Evolutionary conservation across 2,797 vertebrate species (phyloP).

Genomic region (Poecilia velifera): DNA sequence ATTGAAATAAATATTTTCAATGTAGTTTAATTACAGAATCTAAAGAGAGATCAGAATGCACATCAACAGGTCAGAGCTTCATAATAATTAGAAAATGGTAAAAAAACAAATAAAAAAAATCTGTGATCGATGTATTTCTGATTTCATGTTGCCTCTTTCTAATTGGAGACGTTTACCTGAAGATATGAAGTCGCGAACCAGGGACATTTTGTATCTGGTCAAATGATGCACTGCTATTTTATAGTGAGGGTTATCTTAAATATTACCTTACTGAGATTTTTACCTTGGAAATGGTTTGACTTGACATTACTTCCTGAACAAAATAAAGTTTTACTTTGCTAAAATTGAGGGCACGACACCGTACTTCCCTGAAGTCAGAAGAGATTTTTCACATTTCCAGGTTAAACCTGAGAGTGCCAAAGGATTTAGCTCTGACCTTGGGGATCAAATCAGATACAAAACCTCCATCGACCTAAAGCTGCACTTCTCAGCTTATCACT

Average conservation of each 20-base stretch:
- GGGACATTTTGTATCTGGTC: neutral
- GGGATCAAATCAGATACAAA: constrained; percentile 43
- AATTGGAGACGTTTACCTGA: constrained; percentile 27
- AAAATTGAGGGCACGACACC: constrained; percentile 8
- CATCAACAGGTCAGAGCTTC: neutral
- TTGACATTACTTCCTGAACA: constrained; percentile 6
- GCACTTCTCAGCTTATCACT: constrained; percentile 26
- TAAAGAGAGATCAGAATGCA: neutral
- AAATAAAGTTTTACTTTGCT: constrained; percentile 19
- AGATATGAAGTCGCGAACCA: constrained; percentile 22
- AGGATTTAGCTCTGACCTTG: constrained; percentile 29
- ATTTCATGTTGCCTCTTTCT: constrained; percentile 28
- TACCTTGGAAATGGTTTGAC: neutral
- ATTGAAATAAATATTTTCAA: neutral
- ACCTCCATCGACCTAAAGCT: constrained; percentile 28
- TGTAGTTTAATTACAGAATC: neutral
- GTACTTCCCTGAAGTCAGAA: constrained; percentile 5
- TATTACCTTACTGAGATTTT: neutral
- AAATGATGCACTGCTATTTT: neutral
- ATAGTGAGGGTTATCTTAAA: neutral
- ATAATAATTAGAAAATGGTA: neutral
- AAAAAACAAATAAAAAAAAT: neutral
- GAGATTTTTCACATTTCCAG: constrained; percentile 32
- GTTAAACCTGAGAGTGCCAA: constrained; percentile 23
- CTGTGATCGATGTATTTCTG: neutral